These are phyloP conservation scores for Cephus cinctus DNA, from an alignment of 1,140 invertebrate species.

Conservation along the genomic window DNA sequence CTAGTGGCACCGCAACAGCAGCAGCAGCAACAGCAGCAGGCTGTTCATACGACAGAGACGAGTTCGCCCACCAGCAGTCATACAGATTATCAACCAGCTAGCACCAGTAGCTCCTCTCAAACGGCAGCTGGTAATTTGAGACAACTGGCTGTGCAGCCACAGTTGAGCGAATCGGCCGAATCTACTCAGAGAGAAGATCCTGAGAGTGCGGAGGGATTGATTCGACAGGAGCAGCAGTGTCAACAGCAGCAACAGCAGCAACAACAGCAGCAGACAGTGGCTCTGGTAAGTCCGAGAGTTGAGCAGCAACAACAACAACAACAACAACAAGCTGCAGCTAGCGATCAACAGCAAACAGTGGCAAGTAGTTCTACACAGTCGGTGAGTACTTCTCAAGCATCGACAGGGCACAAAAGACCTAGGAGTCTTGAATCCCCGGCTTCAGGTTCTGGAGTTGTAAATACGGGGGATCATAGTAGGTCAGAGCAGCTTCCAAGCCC, in stretches of 20 bases:
- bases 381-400: constrained; percentile 64
- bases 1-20: constrained; percentile 64
- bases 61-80: constrained; percentile 59
- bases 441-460: constrained; percentile 53
- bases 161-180: constrained; percentile 49
- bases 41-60: constrained; percentile 57
- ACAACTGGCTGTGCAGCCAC: constrained; percentile 47
- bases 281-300: constrained; percentile 71
- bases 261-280: constrained; percentile 66
- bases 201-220: constrained; percentile 49
- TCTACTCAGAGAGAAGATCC: constrained; percentile 51
- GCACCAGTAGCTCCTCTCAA: constrained; percentile 45
- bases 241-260: constrained; percentile 47
- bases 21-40: constrained; percentile 45
- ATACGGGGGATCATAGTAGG: constrained; percentile 50
- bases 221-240: constrained; percentile 36
- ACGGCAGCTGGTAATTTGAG: constrained; percentile 36
- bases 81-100: constrained; percentile 52
- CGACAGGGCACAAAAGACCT: constrained; percentile 58
- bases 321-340: constrained; percentile 48
- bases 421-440: constrained; percentile 59
- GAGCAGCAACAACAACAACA: constrained; percentile 57
- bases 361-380: constrained; percentile 58
- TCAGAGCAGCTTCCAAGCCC: constrained; percentile 47
- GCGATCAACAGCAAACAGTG: constrained; percentile 58